phyloP scores from a whole-genome alignment of 2,888 invertebrate genomes.

The Pyrrhia umbra region DNA sequence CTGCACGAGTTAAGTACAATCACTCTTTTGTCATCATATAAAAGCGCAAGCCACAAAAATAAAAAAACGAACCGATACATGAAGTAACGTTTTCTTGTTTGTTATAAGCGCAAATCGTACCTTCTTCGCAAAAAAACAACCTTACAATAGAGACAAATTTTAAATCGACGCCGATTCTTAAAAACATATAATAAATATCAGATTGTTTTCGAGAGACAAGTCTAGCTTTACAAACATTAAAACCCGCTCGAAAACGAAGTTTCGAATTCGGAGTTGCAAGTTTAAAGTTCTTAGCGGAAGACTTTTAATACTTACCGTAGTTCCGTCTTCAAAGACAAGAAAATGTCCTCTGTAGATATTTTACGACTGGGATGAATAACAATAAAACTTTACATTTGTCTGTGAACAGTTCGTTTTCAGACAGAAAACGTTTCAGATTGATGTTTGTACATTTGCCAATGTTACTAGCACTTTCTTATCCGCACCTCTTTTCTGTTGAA shows the following conservation, averaged over 20 bases:
- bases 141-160: neutral
- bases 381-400: constrained; percentile 49
- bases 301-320: constrained; percentile 63
- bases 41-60: too few relatives aligned
- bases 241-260: constrained; percentile 58
- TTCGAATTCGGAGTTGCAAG: constrained; percentile 56
- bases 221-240: constrained; percentile 53
- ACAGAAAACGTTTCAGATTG: constrained; percentile 24
- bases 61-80: too few relatives aligned
- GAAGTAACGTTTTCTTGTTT: too few relatives aligned
- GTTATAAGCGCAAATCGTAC: neutral
- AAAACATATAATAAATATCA: constrained; percentile 6
- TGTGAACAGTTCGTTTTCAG: constrained; percentile 31
- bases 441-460: constrained; percentile 42
- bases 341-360: constrained; percentile 49
- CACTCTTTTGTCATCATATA: too few relatives aligned
- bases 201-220: constrained; percentile 17
- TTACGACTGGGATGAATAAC: constrained; percentile 45
- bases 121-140: neutral
- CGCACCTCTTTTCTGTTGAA: constrained; percentile 13
- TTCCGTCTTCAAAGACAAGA: constrained; percentile 50
- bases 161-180: neutral
- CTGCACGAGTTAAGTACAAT: too few relatives aligned
- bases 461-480: constrained; percentile 21
- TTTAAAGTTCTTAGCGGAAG: constrained; percentile 61